Conservation (phyloP, 2,113 vertebrate genomes). For the Protomyctophum bolini region DNA sequence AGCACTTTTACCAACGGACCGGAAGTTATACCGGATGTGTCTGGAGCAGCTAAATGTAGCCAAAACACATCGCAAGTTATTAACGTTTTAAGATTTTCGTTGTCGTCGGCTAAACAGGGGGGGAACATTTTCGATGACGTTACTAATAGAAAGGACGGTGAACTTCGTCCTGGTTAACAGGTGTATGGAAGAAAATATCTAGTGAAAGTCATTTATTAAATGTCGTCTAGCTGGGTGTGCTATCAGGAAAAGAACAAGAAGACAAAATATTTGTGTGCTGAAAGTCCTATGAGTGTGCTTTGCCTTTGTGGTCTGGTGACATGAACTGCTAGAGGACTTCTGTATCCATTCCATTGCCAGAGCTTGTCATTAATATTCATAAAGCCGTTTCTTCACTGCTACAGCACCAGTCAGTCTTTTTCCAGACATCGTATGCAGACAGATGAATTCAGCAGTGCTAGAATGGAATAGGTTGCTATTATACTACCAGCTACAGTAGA, state of each 20-base stretch:
- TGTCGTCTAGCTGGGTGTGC: constrained; percentile 26
- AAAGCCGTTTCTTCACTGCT: constrained; percentile 6
- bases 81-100: no score
- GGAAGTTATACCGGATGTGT: no score
- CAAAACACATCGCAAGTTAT: no score
- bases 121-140: no score
- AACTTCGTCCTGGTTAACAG: constrained; percentile 33
- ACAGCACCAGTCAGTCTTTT: constrained; percentile 11
- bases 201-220: constrained; percentile 54
- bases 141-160: no score
- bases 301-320: constrained; percentile 19
- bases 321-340: constrained; percentile 28
- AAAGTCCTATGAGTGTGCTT: background rate
- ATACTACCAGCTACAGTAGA: background rate
- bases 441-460: constrained; percentile 1
- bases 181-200: constrained; percentile 36
- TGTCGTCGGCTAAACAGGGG: no score
- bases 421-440: constrained; percentile 3
- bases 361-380: constrained; percentile 11
- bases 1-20: no score
- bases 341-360: constrained; percentile 19
- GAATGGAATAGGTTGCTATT: background rate
- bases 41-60: no score
- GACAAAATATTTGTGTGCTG: background rate
- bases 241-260: constrained; percentile 42